phyloP scores from a whole-genome alignment of 2,888 invertebrate genomes.

The Erynnis tages region DNA sequence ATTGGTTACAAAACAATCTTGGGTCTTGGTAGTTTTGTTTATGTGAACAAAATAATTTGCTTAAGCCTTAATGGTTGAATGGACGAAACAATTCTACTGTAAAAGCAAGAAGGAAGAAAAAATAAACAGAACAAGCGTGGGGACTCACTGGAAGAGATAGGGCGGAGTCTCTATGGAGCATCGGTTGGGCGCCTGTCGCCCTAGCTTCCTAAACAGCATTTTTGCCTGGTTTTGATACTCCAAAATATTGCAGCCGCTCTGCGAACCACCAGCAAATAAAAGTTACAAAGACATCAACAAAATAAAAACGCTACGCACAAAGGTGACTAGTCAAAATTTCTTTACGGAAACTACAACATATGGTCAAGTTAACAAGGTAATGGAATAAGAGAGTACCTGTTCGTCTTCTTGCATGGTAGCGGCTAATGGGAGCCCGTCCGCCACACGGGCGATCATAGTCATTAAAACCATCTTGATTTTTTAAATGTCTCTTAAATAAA shows the following conservation, averaged over 20 bases:
- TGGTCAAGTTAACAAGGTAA: slow-evolving; percentile 1
- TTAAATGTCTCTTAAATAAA: slow-evolving; percentile 44
- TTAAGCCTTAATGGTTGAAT: too few relatives aligned
- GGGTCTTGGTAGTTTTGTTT: too few relatives aligned
- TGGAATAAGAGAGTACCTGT: slow-evolving; percentile 84
- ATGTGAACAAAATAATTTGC: too few relatives aligned
- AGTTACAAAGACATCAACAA: slow-evolving; percentile 46
- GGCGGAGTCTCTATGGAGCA: slow-evolving; percentile 98
- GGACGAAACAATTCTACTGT: background rate
- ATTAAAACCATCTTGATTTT: slow-evolving; percentile 92
- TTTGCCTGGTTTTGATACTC: slow-evolving; percentile 99
- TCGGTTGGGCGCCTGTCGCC: slow-evolving; percentile 92
- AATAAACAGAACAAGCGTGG: slow-evolving; percentile 47
- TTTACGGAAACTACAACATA: slow-evolving; percentile 6
- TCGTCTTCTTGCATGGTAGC: slow-evolving; percentile 99
- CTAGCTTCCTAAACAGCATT: slow-evolving; percentile 97
- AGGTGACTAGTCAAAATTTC: background rate
- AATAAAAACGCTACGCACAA: slow-evolving; percentile 16
- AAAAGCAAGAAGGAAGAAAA: slow-evolving; percentile 37
- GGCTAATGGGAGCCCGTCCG: slow-evolving; percentile 96
- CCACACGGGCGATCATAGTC: slow-evolving; percentile 98
- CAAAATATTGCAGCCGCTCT: slow-evolving; percentile 96
- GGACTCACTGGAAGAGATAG: slow-evolving; percentile 97
- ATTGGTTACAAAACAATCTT: too few relatives aligned
- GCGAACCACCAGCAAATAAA: slow-evolving; percentile 71